phyloP scores from a whole-genome alignment of 1,140 invertebrate species.

The Manduca sexta region DNA sequence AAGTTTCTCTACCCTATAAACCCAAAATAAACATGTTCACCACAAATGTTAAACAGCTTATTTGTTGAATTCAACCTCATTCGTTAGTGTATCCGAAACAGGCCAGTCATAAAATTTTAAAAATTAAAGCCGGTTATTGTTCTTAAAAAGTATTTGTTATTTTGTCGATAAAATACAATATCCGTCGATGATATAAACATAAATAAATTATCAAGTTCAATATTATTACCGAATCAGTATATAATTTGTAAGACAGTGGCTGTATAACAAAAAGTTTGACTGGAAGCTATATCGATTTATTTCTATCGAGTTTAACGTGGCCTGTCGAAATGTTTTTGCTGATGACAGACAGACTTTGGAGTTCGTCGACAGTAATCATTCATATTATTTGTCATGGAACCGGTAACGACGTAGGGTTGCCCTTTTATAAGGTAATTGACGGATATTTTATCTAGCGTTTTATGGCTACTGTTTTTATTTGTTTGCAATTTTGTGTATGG shows the following conservation, averaged over 20 bases:
- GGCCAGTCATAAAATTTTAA: no score
- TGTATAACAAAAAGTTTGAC: not conserved
- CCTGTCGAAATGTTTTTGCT: conserved; percentile 26
- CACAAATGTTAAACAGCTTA: conserved; percentile 2
- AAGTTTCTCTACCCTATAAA: conserved; percentile 61
- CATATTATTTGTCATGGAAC: conserved; percentile 43
- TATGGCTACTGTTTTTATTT: no score
- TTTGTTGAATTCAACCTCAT: no score
- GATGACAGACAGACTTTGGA: conserved; percentile 23
- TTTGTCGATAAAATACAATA: no score
- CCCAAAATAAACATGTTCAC: conserved; percentile 25
- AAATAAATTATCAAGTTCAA: no score
- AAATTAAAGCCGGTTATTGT: no score
- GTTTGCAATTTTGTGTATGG: no score
- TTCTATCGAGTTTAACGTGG: conserved; percentile 13
- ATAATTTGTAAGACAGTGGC: no score
- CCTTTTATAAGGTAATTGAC: not conserved
- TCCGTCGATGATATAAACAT: not conserved
- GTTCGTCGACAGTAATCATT: conserved; percentile 42
- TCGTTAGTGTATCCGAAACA: no score
- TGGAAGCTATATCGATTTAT: conserved; percentile 7
- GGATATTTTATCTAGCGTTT: no score
- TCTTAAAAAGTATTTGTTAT: no score
- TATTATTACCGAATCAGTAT: no score
- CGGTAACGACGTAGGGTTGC: conserved; percentile 21